Evolutionary conservation across 1,140 invertebrate species (phyloP), one percentile per base, ranked within the genome.

Genomic region (Glossosoma conforme): DNA sequence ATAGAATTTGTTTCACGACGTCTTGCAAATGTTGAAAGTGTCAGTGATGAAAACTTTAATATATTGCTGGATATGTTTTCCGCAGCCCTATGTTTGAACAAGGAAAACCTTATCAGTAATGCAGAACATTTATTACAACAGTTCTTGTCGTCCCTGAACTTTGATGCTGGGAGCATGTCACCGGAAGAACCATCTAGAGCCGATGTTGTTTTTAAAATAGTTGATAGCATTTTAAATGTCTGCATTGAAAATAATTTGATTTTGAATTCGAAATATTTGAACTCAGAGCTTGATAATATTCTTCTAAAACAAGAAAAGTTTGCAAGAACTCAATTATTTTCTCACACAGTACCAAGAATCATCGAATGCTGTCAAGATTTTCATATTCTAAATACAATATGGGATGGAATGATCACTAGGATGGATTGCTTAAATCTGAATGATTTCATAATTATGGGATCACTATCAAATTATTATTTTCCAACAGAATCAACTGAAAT

Each of bases 391-490:
- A 57, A 54, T 43, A 21, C 45, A 28, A 48, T 60, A 32, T 60
- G 54, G 54, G 35, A 57, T 24, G 44, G 36, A 51, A 43, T 53
- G 9, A 20, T 46, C 9, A 43, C 11, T 8, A 54, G 49, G 11
- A 9, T 46, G 18, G 25, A 46, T 36, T 22, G 13, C n/a, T 19
- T 48, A 38, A 46, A 19, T 20, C 17, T 33, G 22, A 45, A 57
- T 42, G 46, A 54, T 44, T 52, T 46, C 14, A 19, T 47, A n/a
- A 57, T 47, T n/a, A 15, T 58, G 11, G 50, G 51, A 14, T 21
- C 51, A 4, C 20, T 58, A n/a, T 54, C 51, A 13, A 44, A 57
- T 47, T 60, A 30, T 54, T 54, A 57, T 57, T 50, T 53, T 38
- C 52, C 51, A 19, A n/a, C 20, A n/a, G 11, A 28, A 32, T 25